Evolutionary conservation across 64 coral and sea anemone species (phyloP), one percentile per base, ranked within the genome.

Genomic region (Dendrophyllia cribrosa): DNA sequence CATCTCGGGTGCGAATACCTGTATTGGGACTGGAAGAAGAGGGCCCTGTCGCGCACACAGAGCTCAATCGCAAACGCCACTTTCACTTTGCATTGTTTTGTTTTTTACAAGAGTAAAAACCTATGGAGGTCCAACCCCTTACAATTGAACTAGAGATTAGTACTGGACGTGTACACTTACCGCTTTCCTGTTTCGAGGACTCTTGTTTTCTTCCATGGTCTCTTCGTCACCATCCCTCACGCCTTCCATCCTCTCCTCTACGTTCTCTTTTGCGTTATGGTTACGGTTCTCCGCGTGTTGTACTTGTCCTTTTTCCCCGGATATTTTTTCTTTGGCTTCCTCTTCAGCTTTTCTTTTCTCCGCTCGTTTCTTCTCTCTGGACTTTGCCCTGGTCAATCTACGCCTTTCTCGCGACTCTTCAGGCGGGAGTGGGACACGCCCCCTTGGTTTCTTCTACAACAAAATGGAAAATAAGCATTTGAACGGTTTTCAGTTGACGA

Each of bases 351-450:
- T 16, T 84, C 4, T 51, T 22, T 67, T 84, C 20, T 84, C 62
- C 15, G 80, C 80, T 20, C 62, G 60, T 84, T 67, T 68, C 19
- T 66, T 84, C 80, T 67, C 80, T 14, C 45, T 84, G 45, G 11
- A 68, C 21, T 51, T 84, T 10, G 16, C 45, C 80, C 45, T 66
- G 11, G 80, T 84, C 10, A 65, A 16, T 68, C 61, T 66, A 15
- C 80, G 60, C 80, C 60, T 84, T 1, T 64, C 80, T 5, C 45
- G 61, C 21, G 80, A 66, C 80, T 49, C 80, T 66, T 84, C 80
- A 13, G 63, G 63, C 6, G 80, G 80, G 47, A 66, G 80, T 23
- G 80, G 80, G 2, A 51, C 45, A 68, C 61, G 80, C 4, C 80
- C 80, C 21, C 26, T 84, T 5, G 59, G 16, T 67, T 62, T 84